Percentiles rank a stretch among this genome's conserved stretches.
phyloP scores from a whole-genome alignment of 2,797 vertebrate species.

The Nyctibius grandis region DNA sequence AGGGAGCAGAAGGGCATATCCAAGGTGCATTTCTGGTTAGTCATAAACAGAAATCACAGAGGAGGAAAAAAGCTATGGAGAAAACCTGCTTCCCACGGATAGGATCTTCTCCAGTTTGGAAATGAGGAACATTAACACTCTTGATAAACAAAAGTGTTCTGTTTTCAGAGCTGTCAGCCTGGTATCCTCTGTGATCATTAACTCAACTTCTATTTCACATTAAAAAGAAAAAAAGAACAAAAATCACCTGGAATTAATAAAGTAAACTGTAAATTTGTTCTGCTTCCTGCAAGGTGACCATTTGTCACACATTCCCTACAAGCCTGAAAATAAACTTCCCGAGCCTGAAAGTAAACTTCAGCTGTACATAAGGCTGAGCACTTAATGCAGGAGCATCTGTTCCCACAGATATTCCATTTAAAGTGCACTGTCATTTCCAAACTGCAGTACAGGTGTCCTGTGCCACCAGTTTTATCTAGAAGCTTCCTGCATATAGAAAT shows the following conservation, averaged over 20 bases:
- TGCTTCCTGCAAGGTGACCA: constrained; percentile 41
- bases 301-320: not conserved
- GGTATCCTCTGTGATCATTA: not conserved
- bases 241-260: not conserved
- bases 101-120: not conserved
- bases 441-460: not conserved
- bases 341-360: constrained; percentile 17
- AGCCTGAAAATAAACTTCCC: not conserved
- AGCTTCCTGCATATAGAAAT: not conserved
- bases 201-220: not conserved
- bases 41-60: not conserved
- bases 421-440: constrained; percentile 2
- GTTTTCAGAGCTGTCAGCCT: not conserved
- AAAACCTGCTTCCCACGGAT: not conserved
- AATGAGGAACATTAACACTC: not conserved
- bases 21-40: not conserved
- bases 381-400: constrained; percentile 23
- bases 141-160: not conserved
- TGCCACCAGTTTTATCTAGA: not conserved
- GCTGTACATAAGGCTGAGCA: not conserved
- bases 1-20: not conserved
- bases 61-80: not conserved
- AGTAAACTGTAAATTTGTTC: constrained; percentile 7
- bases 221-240: not conserved
- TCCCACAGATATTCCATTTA: constrained; percentile 3